phyloP scores from a whole-genome alignment of 2,888 invertebrate species.

The Drosophila infuscata region DNA sequence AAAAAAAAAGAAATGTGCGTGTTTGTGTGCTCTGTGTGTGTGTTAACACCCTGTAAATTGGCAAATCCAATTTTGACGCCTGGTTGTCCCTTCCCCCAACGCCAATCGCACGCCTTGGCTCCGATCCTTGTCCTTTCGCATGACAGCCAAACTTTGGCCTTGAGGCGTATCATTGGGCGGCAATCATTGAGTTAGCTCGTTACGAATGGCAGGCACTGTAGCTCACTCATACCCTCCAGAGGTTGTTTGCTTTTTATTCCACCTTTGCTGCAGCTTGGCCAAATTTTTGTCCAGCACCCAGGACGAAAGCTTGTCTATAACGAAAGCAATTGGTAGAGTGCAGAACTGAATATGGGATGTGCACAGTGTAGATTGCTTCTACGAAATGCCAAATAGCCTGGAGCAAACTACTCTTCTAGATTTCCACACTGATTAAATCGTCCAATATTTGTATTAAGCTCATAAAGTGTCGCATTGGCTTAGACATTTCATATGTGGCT shows the following conservation, averaged over 20 bases:
- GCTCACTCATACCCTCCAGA: slow-evolving; percentile 28
- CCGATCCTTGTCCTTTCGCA: background rate
- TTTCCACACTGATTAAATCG: background rate
- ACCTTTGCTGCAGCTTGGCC: slow-evolving; percentile 10
- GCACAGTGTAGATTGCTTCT: background rate
- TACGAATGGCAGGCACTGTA: slow-evolving; percentile 31
- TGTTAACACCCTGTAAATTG: slow-evolving; percentile 67
- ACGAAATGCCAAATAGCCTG: background rate
- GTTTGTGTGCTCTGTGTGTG: slow-evolving; percentile 54
- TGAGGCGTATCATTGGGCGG: slow-evolving; percentile 32
- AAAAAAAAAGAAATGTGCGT: slow-evolving; percentile 27
- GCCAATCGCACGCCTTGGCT: background rate
- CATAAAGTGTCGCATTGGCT: slow-evolving; percentile 1
- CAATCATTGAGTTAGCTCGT: slow-evolving; percentile 31
- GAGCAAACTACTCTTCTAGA: background rate
- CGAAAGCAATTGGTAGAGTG: slow-evolving; percentile 11
- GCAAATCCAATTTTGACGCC: slow-evolving; percentile 74
- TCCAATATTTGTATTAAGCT: background rate
- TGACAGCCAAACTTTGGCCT: slow-evolving; percentile 16
- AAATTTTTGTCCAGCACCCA: slow-evolving; percentile 29
- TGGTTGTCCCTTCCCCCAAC: background rate
- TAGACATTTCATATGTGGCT: background rate
- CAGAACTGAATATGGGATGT: slow-evolving; percentile 1
- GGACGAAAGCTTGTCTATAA: background rate
- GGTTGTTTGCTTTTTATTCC: slow-evolving; percentile 26